Evolutionary conservation across 2,888 invertebrate species (phyloP).

Genomic region (Rhyacophila evoluta): DNA sequence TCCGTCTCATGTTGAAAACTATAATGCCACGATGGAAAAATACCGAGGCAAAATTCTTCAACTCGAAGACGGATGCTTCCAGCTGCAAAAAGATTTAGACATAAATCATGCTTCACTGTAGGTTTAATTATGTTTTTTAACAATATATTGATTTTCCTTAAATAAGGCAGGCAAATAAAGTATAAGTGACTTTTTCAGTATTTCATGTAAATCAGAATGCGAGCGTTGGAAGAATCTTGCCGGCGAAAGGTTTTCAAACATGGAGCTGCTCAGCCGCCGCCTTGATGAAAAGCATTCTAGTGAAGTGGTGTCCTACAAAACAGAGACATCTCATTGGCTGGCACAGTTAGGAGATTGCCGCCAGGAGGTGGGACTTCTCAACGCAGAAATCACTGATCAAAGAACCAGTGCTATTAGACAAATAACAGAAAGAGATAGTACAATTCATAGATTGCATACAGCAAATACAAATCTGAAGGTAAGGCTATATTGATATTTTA

Average conservation of each 20-base stretch:
- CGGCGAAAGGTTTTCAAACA: conserved; percentile 74
- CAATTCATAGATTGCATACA: conserved; percentile 65
- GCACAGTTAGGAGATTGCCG: conserved; percentile 70
- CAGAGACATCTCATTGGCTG: conserved; percentile 75
- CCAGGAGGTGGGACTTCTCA: conserved; percentile 67
- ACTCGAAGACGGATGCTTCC: conserved; percentile 65
- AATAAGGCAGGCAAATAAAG: background rate
- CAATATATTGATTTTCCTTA: too few species aligned
- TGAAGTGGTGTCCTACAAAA: conserved; percentile 74
- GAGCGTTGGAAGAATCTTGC: conserved; percentile 77
- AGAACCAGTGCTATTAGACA: conserved; percentile 63
- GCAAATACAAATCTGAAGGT: conserved; percentile 45
- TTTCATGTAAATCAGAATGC: conserved; percentile 59
- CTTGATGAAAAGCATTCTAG: conserved; percentile 73
- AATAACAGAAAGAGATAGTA: conserved; percentile 64
- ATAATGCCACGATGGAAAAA: conserved; percentile 60
- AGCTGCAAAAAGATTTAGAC: conserved; percentile 64
- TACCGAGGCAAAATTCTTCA: conserved; percentile 64
- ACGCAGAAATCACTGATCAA: conserved; percentile 66
- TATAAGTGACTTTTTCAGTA: conserved; percentile 26
- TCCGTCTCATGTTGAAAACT: conserved; percentile 55
- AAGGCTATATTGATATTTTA: too few species aligned
- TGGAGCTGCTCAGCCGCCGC: conserved; percentile 73
- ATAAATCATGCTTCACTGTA: conserved; percentile 67
- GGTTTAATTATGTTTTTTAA: too few species aligned